A percentile compares a stretch with the other conserved stretches of the same genome.
These are phyloP conservation scores for Geophilus truncorum DNA, from an alignment of 2,888 invertebrate genomes.

Conservation along the genomic window DNA sequence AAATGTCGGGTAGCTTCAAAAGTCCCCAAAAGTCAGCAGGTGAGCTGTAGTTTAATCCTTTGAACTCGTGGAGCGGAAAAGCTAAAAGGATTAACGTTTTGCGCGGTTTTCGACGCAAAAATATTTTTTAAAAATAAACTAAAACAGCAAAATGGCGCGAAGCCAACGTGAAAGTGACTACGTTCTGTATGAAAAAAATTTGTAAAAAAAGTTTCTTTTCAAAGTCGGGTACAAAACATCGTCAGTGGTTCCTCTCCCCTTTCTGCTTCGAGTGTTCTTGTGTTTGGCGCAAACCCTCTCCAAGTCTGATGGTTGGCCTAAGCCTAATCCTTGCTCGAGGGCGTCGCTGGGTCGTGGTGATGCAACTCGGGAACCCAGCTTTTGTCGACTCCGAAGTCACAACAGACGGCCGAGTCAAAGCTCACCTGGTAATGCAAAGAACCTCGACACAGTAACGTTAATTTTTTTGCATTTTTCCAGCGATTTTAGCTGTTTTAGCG, in stretches of 20 bases:
- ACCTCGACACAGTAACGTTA: not conserved
- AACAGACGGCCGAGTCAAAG: not conserved
- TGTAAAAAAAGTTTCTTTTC: not conserved
- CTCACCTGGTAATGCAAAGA: not conserved
- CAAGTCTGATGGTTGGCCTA: slow-evolving; percentile 8
- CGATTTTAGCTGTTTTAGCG: not conserved
- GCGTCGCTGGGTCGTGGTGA: not conserved
- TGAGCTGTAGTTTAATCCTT: not conserved
- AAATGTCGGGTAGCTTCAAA: not conserved
- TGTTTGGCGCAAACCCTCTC: slow-evolving; percentile 2
- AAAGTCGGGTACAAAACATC: not conserved
- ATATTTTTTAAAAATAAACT: too few species aligned
- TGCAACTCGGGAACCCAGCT: not conserved
- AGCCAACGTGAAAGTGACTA: not conserved
- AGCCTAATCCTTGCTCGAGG: not conserved
- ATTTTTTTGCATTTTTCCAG: not conserved
- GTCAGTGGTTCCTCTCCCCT: not conserved
- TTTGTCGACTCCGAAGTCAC: not conserved
- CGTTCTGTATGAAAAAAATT: not conserved
- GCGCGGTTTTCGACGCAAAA: too few species aligned
- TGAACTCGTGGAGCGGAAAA: not conserved
- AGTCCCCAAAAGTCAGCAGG: not conserved
- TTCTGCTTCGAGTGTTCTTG: not conserved
- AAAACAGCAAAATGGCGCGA: not conserved
- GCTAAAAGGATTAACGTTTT: not conserved